A percentile compares a stretch with the other conserved stretches of the same genome.
Conservation (phyloP, 1,140 invertebrate species). For the Acromyrmex echinatior region DNA sequence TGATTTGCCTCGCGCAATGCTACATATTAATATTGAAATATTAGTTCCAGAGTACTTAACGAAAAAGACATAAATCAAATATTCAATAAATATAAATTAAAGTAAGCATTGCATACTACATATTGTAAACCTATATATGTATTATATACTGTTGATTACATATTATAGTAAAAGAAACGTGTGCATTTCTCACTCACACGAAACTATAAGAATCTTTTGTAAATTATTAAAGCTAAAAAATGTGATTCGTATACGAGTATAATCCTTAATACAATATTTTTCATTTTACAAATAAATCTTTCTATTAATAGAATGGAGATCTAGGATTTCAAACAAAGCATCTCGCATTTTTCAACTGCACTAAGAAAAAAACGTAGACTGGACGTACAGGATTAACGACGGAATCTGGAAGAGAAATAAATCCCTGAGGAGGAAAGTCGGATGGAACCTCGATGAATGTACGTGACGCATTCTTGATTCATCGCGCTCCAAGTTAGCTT, state of each 20-base stretch:
- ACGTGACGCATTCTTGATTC: constrained; percentile 74
- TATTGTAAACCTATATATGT: background rate
- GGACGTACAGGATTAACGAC: constrained; percentile 57
- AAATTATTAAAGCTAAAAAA: background rate
- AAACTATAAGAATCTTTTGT: background rate
- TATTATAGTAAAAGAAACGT: background rate
- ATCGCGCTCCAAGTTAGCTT: constrained; percentile 64
- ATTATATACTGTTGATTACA: background rate
- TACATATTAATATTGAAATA: constrained; percentile 32
- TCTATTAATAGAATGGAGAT: constrained; percentile 15
- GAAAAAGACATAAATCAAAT: constrained; percentile 20
- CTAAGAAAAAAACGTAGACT: constrained; percentile 33
- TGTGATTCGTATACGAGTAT: background rate
- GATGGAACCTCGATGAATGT: constrained; percentile 63
- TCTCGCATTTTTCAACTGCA: constrained; percentile 21
- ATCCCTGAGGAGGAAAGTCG: constrained; percentile 54
- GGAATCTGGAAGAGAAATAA: constrained; percentile 56
- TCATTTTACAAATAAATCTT: constrained; percentile 22
- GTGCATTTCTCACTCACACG: background rate
- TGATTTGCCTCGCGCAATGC: constrained; percentile 4
- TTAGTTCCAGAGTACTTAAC: constrained; percentile 11
- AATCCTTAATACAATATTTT: background rate
- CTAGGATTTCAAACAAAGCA: constrained; percentile 33
- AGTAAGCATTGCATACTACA: background rate
- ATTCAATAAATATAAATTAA: constrained; percentile 19